Evolutionary conservation across 2,113 vertebrate species (phyloP).

Genomic region (Gavia stellata): DNA sequence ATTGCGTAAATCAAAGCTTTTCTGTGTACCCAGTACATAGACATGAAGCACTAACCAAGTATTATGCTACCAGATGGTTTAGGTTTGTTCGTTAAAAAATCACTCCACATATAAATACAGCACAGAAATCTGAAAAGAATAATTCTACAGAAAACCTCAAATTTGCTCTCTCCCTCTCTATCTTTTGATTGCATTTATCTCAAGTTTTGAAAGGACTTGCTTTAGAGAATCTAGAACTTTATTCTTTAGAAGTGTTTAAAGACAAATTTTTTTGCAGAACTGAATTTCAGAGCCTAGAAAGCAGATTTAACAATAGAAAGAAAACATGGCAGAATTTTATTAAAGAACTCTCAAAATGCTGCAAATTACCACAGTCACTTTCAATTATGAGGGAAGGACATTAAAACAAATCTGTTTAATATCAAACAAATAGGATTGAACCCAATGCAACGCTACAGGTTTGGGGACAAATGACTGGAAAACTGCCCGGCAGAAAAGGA

Average conservation of each 20-base stretch:
- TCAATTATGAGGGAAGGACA: not conserved
- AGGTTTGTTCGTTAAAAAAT: not conserved
- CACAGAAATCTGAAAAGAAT: not conserved
- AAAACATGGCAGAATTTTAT: not conserved
- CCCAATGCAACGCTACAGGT: no score
- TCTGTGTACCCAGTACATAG: not conserved
- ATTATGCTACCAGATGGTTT: constrained; percentile 35
- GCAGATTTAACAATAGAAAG: not conserved
- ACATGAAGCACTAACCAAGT: not conserved
- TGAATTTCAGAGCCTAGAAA: not conserved
- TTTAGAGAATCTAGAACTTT: not conserved
- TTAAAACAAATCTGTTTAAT: not conserved
- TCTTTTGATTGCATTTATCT: not conserved
- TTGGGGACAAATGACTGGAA: no score
- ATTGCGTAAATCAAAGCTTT: constrained; percentile 8
- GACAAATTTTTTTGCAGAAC: not conserved
- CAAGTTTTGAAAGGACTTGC: not conserved
- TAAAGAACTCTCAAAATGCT: not conserved
- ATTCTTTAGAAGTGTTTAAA: not conserved
- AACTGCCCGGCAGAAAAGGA: no score
- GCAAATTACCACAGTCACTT: not conserved
- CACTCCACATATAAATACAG: not conserved
- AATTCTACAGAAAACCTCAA: not conserved
- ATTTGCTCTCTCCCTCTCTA: not conserved
- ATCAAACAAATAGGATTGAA: not conserved